Conservation (phyloP, 2,888 invertebrate species). For the Nomada lathburiana region DNA sequence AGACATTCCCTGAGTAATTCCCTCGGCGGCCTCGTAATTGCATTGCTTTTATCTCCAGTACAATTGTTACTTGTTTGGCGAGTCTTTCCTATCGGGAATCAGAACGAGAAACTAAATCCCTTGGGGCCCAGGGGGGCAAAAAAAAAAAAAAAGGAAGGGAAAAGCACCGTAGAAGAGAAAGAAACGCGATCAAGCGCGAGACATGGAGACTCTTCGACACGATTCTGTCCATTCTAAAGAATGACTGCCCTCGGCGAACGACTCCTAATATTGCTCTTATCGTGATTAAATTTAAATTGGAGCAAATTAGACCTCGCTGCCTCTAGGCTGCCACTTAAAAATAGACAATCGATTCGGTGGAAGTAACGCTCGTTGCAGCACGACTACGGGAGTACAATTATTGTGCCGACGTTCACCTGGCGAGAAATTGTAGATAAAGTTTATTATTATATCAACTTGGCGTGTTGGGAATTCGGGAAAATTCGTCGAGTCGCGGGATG, state of each 20-base stretch:
- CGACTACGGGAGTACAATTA: background rate
- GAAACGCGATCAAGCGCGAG: slow-evolving; percentile 66
- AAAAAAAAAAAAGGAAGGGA: no score
- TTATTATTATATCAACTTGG: slow-evolving; percentile 22
- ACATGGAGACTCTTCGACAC: slow-evolving; percentile 52
- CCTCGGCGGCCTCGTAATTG: slow-evolving; percentile 79
- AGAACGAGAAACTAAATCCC: slow-evolving; percentile 55
- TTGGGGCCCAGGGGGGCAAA: slow-evolving; percentile 3
- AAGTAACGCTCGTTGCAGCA: background rate
- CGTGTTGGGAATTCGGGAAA: slow-evolving; percentile 23
- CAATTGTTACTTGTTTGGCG: slow-evolving; percentile 82
- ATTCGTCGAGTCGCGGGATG: slow-evolving; percentile 12
- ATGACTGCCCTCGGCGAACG: slow-evolving; percentile 2
- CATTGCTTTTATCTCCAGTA: slow-evolving; percentile 81
- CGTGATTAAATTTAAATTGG: slow-evolving; percentile 50
- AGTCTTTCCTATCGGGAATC: slow-evolving; percentile 75
- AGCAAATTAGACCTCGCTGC: slow-evolving; percentile 15
- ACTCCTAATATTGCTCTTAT: slow-evolving; percentile 46
- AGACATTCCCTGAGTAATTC: slow-evolving; percentile 83
- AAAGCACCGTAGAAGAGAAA: slow-evolving; percentile 41
- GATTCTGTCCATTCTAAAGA: slow-evolving; percentile 39
- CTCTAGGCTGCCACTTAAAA: slow-evolving; percentile 1
- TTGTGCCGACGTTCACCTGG: background rate
- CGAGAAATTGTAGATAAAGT: slow-evolving; percentile 21
- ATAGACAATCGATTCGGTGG: slow-evolving; percentile 14